These are phyloP conservation scores for Pteruthius melanotis DNA, from an alignment of 2,113 vertebrate genomes.

Conservation along the genomic window DNA sequence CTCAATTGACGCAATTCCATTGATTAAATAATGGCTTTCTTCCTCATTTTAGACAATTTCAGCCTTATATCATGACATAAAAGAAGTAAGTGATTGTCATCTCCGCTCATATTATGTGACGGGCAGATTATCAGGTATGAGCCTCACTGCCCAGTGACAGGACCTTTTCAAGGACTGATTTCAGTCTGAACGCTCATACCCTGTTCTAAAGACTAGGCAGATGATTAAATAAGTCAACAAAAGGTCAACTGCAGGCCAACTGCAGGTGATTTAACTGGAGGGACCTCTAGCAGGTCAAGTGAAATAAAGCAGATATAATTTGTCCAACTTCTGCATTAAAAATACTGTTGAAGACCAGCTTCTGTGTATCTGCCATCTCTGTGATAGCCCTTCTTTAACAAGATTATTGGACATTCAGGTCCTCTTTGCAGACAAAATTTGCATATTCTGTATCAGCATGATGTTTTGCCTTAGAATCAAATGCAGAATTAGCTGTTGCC, in stretches of 20 bases:
- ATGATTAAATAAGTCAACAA: conserved; percentile 42
- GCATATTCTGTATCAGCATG: not conserved
- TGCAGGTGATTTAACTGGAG: conserved; percentile 33
- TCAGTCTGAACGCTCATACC: conserved; percentile 16
- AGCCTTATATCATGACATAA: conserved; percentile 66
- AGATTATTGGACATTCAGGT: not conserved
- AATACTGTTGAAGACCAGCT: not conserved
- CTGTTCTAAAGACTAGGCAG: conserved; percentile 18
- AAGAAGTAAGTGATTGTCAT: conserved; percentile 65
- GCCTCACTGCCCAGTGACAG: not conserved
- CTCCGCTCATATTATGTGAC: conserved; percentile 45
- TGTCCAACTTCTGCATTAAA: not conserved
- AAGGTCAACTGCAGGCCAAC: conserved; percentile 41
- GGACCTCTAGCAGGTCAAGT: conserved; percentile 9
- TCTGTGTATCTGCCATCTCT: not conserved
- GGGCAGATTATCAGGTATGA: conserved; percentile 45
- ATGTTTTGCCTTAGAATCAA: not conserved
- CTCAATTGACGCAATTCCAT: conserved; percentile 85
- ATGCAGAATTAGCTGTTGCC: not conserved
- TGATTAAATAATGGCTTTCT: conserved; percentile 90
- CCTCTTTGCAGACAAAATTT: not conserved
- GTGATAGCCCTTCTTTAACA: not conserved
- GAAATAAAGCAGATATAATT: not conserved
- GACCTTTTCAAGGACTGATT: conserved; percentile 26
- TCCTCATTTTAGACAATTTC: conserved; percentile 84